Conservation (phyloP, 2,888 invertebrate species). For the Schrankia costaestrigalis region DNA sequence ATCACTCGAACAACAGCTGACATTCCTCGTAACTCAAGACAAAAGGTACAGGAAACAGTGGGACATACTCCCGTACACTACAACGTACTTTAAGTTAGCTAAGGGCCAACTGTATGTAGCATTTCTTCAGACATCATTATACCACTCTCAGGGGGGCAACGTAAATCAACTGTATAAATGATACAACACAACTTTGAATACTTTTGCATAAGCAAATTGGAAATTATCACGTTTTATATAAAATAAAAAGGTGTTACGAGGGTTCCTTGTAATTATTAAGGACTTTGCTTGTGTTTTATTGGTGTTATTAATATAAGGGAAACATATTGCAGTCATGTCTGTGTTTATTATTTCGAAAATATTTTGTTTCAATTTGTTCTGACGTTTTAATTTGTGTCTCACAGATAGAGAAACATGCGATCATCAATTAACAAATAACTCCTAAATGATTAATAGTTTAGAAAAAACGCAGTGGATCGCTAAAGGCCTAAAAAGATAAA, state of each 20-base stretch:
- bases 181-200: constrained; percentile 5
- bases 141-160: constrained; percentile 32
- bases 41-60: constrained; percentile 8
- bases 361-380: too few relatives aligned
- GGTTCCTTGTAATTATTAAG: constrained; percentile 6
- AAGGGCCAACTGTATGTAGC: not conserved
- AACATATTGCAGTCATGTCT: not conserved
- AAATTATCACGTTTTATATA: constrained; percentile 26
- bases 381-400: too few relatives aligned
- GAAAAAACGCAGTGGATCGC: too few relatives aligned
- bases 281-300: too few relatives aligned
- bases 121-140: constrained; percentile 24
- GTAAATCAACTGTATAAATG: constrained; percentile 32
- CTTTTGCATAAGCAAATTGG: constrained; percentile 36
- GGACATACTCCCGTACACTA: constrained; percentile 1
- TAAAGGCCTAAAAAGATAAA: too few relatives aligned
- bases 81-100: not conserved
- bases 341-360: too few relatives aligned
- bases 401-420: too few relatives aligned
- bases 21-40: constrained; percentile 9
- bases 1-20: constrained; percentile 7
- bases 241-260: constrained; percentile 7
- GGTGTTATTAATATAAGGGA: too few relatives aligned
- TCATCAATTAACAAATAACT: too few relatives aligned
- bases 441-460: too few relatives aligned